Conservation (phyloP, 2,888 invertebrate genomes). For the Drosophila atripex region DNA sequence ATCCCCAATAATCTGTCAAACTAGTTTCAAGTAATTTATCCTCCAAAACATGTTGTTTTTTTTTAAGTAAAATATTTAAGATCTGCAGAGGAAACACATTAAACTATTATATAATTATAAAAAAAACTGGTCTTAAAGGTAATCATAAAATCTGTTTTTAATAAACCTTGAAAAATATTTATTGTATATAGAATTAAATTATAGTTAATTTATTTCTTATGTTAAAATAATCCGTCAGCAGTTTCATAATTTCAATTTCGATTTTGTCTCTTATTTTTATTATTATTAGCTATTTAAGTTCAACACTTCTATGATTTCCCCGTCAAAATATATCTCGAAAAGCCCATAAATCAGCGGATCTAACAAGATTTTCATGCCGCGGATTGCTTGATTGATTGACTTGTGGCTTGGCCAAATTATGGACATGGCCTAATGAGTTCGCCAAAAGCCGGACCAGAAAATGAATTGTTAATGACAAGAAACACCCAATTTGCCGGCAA, state of each 20-base stretch:
- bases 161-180: not conserved
- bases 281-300: not conserved
- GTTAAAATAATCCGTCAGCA: not conserved
- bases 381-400: slow-evolving; percentile 57
- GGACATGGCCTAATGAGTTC: slow-evolving; percentile 56
- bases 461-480: slow-evolving; percentile 39
- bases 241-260: not conserved
- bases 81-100: not conserved
- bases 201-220: not conserved
- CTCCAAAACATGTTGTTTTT: not conserved
- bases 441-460: slow-evolving; percentile 40
- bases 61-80: not conserved
- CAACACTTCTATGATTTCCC: slow-evolving; percentile 4
- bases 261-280: not conserved
- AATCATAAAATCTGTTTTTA: not conserved
- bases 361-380: slow-evolving; percentile 52
- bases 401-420: slow-evolving; percentile 35
- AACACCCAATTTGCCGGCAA: slow-evolving; percentile 45
- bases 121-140: no score
- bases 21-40: not conserved
- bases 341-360: slow-evolving; percentile 28
- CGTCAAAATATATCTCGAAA: not conserved
- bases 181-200: not conserved
- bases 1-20: not conserved
- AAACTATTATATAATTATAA: not conserved